Percentiles rank a stretch among this genome's conserved stretches.
These are phyloP conservation scores for Rhabditoides inermis DNA, from an alignment of 2,888 invertebrate species.

Conservation along the genomic window DNA sequence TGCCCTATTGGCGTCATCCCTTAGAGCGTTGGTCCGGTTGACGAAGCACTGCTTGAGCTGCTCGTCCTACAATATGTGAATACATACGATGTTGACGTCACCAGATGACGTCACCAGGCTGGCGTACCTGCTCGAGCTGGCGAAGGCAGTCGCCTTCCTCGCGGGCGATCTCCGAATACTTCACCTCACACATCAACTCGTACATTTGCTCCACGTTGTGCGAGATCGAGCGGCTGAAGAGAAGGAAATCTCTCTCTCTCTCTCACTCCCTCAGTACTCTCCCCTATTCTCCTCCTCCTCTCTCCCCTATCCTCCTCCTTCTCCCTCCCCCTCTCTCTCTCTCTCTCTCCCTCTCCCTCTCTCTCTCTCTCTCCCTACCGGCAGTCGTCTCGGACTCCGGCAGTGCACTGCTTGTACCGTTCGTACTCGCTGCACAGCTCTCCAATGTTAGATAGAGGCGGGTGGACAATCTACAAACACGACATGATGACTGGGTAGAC, in stretches of 20 bases:
- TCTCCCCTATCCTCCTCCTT: too few relatives aligned
- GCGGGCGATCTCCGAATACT: slow-evolving; percentile 25
- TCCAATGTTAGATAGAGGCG: slow-evolving; percentile 23
- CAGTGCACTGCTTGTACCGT: slow-evolving; percentile 33
- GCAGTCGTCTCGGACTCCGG: slow-evolving; percentile 28
- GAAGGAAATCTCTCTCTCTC: too few relatives aligned
- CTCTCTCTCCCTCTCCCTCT: not conserved
- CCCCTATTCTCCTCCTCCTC: too few relatives aligned
- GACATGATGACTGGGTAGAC: not conserved
- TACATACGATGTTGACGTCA: too few relatives aligned
- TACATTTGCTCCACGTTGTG: slow-evolving; percentile 38
- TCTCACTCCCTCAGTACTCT: too few relatives aligned
- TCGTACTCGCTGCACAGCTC: slow-evolving; percentile 29
- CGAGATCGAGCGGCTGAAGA: slow-evolving; percentile 21
- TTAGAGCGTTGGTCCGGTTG: slow-evolving; percentile 27
- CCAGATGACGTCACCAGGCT: too few relatives aligned
- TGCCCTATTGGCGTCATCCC: slow-evolving; percentile 17
- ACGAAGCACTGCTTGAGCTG: slow-evolving; percentile 27
- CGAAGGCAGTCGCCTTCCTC: slow-evolving; percentile 30
- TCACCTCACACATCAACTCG: slow-evolving; percentile 33
- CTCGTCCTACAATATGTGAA: slow-evolving; percentile 21
- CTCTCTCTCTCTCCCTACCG: slow-evolving; percentile 10
- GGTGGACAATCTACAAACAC: slow-evolving; percentile 16
- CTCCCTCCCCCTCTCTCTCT: too few relatives aligned
- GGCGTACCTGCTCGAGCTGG: too few relatives aligned